These are phyloP conservation scores for Sabatieria punctata DNA, from an alignment of 2,888 invertebrate genomes.

Conservation along the genomic window DNA sequence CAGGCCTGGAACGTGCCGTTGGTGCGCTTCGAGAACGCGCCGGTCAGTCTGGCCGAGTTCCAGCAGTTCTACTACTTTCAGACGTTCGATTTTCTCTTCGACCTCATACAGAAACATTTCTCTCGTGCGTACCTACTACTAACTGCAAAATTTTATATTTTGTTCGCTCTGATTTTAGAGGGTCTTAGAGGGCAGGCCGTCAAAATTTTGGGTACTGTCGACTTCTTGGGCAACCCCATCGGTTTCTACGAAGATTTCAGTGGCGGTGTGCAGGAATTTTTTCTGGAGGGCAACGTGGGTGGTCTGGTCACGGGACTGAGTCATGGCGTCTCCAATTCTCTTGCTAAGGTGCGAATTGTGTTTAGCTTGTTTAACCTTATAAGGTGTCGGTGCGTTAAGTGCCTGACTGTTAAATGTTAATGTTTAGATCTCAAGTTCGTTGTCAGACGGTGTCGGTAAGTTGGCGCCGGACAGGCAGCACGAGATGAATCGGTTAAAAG, in stretches of 20 bases:
- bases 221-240: conserved; percentile 90
- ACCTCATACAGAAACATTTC: conserved; percentile 67
- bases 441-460: conserved; percentile 74
- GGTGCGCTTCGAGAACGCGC: conserved; percentile 88
- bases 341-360: conserved; percentile 61
- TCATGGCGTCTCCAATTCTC: conserved; percentile 88
- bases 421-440: conserved; percentile 45
- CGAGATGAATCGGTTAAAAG: background rate
- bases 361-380: no score
- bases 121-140: conserved; percentile 35
- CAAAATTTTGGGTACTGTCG: conserved; percentile 82
- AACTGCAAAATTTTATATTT: conserved; percentile 11
- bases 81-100: conserved; percentile 61
- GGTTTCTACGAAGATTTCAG: conserved; percentile 88
- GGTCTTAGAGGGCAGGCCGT: conserved; percentile 86
- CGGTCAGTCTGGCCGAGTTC: conserved; percentile 72
- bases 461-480: conserved; percentile 63
- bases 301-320: conserved; percentile 85
- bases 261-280: conserved; percentile 75
- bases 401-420: no score
- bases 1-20: conserved; percentile 66
- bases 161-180: conserved; percentile 38
- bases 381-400: no score
- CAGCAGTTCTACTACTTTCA: conserved; percentile 73
- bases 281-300: conserved; percentile 77